Base-by-base conservation (phyloP, 1,140 invertebrate genomes). In the Piezodorus guildinii region DNA sequence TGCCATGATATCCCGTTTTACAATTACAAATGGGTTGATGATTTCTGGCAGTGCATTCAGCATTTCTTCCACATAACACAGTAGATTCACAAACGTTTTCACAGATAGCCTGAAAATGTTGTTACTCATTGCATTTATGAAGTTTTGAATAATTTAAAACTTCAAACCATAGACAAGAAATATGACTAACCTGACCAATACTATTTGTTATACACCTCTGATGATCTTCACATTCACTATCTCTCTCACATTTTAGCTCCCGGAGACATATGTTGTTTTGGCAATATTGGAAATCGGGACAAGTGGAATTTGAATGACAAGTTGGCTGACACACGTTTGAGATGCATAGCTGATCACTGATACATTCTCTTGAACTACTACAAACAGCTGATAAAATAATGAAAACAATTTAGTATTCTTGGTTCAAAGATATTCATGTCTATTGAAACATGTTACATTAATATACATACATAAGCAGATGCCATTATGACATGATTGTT, bases 221-320 rank as follows among this genome's bases (percentile, higher is more conserved):
- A 58, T 80, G 81, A 45, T 77, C 72, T 2, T 73, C 76, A 71
- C 90, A 93, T 63, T 92, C 86, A 1, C 78, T 72, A 69, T 91
- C 81, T 1, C 76, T 73, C 44, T 76, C 75, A 70, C 90, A 94
- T 66, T 83, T 81, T 8, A 86, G 72, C 76, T 91, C 87, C 77
- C 89, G 85, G 19, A 82, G 84, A 70, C 90, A 92, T 64, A 92
- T 86, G 69, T 82, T 87, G 69, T 91, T 89, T 59, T 80, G 78
- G 70, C 90, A 94, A 68, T 82, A 88, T 72, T 91, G 88, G 69
- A 84, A 86, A 54, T 88, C 83, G 0, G 88, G 86, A 72, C 91
- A 93, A 2, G 83, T 87, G 0, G 78, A 74, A 69, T 91, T 90
- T 0, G 78, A 75, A 67, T 83, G 81, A 70, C 90, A 93, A 3